Evolutionary conservation across 2,113 vertebrate species (phyloP).

Genomic region (Zosterops lateralis): DNA sequence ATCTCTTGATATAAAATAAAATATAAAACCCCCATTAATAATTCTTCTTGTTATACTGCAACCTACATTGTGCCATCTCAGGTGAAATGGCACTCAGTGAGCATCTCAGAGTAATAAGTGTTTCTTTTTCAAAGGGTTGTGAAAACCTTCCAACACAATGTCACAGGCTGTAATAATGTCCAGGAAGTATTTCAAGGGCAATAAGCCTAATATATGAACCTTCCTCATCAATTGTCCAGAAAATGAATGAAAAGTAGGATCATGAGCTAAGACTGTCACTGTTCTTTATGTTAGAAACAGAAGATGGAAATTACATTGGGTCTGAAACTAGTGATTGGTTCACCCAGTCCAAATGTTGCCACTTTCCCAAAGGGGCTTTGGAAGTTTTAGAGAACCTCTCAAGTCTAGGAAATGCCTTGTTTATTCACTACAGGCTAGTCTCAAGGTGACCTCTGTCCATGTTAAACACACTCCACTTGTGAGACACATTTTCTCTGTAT

Average conservation of each 20-base stretch:
- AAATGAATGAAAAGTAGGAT: not conserved
- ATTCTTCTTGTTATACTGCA: not conserved
- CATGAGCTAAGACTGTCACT: not conserved
- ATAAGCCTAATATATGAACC: not conserved
- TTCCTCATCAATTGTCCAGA: not conserved
- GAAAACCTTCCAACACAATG: not conserved
- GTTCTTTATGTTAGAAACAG: not conserved
- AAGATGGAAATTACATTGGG: not conserved
- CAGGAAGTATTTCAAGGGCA: not conserved
- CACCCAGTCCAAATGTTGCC: not conserved
- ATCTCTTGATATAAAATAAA: not conserved
- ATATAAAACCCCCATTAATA: not conserved
- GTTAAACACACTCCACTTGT: not conserved
- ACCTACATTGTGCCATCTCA: not conserved
- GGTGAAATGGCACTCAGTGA: not conserved
- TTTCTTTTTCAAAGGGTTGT: not conserved
- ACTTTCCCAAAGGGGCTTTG: fast-evolving
- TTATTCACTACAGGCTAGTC: not conserved
- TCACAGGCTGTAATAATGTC: not conserved
- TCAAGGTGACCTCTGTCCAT: not conserved
- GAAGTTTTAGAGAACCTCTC: not conserved
- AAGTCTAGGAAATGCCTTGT: not conserved
- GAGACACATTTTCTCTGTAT: not conserved
- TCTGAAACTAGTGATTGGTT: not conserved
- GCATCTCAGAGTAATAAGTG: not conserved